Evolutionary conservation across 64 coral and sea anemone genomes (phyloP), one percentile per base, ranked within the genome.

Genomic region (Porites australiensis): DNA sequence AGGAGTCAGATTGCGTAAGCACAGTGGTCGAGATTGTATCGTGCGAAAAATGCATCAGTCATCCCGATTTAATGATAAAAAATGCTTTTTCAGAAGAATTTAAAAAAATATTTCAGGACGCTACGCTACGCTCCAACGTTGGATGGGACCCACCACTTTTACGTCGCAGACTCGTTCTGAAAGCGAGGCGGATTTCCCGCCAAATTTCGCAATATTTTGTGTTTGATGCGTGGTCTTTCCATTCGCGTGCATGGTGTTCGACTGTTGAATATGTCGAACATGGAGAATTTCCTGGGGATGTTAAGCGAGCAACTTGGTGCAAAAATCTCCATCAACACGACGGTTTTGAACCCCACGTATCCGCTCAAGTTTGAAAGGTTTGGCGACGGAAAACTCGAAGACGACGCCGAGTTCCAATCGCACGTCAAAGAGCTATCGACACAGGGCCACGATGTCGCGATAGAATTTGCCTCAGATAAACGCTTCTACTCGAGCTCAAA

Each of bases 351-450:
- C 79, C 95, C 95, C 3, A 76, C 88, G 59, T 98, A 98, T 48
- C 95, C 92, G 54, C 79, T 98, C 2, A 78, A 98, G 3, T 98
- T 98, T 60, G 95, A 98, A 79, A 75, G 95, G 5, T 98, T 94
- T 88, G 95, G 95, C 58, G 53, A 82, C 12, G 88, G 53, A 1
- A 87, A 88, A 43, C 50, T 83, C 8, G 55, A 80, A 6, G 72
- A 97, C 74, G 91, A 94, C 50, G 72, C 82, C 53, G 92, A 94
- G 21, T 98, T 98, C 78, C 15, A 9, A 37, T 58, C 87, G 54
- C 92, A 98, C 44, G 20, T 94, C 45, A 47, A 58, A 82, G 69
- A 27, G 9, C 23, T 87, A 3, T 21, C 2, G 4, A 3, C 4
- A 58, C 85, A 75, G 16, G 88, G 92, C 12, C 70, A 86, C 44